Evolutionary conservation across 2,797 vertebrate species (phyloP).

Genomic region (Gephyroberyx darwinii): DNA sequence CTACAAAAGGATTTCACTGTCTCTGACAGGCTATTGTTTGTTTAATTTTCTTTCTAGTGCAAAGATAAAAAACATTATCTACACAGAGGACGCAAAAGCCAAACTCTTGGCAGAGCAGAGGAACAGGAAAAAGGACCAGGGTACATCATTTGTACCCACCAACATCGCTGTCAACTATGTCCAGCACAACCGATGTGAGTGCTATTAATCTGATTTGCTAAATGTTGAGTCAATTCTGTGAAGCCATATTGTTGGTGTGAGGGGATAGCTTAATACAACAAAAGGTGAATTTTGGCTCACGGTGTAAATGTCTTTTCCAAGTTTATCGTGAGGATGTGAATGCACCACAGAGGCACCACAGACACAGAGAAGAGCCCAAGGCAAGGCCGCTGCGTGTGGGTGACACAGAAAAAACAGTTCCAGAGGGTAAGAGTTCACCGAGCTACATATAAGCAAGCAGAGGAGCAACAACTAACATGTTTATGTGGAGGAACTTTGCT

Average conservation of each 20-base stretch:
- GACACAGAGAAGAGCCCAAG: slow-evolving; percentile 94
- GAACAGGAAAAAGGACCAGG: slow-evolving; percentile 96
- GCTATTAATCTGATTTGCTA: neutral
- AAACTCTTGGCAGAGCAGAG: slow-evolving; percentile 94
- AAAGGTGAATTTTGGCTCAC: slow-evolving; percentile 12
- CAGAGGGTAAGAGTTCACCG: slow-evolving; percentile 83
- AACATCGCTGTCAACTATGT: slow-evolving; percentile 99
- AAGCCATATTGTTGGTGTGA: neutral
- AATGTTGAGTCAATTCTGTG: neutral
- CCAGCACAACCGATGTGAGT: slow-evolving; percentile 98
- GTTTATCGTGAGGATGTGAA: slow-evolving; percentile 96
- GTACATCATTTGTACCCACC: slow-evolving; percentile 97
- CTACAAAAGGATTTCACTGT: neutral
- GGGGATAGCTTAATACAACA: neutral
- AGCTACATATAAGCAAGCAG: neutral
- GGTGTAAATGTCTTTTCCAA: slow-evolving; percentile 52
- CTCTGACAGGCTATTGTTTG: neutral
- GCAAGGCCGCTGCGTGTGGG: slow-evolving; percentile 93
- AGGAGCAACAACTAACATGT: too few species aligned
- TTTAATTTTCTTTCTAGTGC: slow-evolving; percentile 80
- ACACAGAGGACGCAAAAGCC: slow-evolving; percentile 96
- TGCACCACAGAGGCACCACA: slow-evolving; percentile 91
- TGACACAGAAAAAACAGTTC: slow-evolving; percentile 94
- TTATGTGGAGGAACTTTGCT: too few species aligned
- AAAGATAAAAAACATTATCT: slow-evolving; percentile 98